Evolutionary conservation across 2,113 vertebrate genomes (phyloP), one percentile per base, ranked within the genome.

Genomic region (Okapia johnstoni): DNA sequence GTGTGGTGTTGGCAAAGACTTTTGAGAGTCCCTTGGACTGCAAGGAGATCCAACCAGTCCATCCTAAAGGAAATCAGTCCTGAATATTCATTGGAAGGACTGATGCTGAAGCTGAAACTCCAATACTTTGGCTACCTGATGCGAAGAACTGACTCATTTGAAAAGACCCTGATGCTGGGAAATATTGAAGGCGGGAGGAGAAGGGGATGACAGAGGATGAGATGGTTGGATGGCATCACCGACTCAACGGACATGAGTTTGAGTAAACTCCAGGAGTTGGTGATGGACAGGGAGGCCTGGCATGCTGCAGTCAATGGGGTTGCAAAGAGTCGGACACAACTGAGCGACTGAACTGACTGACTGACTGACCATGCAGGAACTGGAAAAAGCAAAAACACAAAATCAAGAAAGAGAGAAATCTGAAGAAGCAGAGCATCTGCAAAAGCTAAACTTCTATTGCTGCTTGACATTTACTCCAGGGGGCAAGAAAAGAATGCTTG

Each of bases 361-460:
- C 19, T 6, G 5, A 36, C 40, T 40, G 40, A 40, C 40, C 46
- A 50, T 8, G 16, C 46, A 89, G 87, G 36, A 96, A 85, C 5
- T 55, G 58, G 92, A 84, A 88, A 85, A 89, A 46, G 46, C 55
- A 92, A 93, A 96, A 93, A 26, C 46, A 92, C 30, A 92, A 76
- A 85, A 90, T 85, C 84, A 66, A 33, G 43, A 46, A 7, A 10
- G 7, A 46, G n/a, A 86, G 1, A 60, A 36, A 77, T 7, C 8
- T 3, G 52, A 30, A 58, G 15, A 61, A 94, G 84, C 28, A 81
- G 88, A 57, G 40, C 14, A 55, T 50, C 23, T 52, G 48, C 54
- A 55, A 80, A 85, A 88, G 54, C 70, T 70, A 88, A 88, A 81
- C 33, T 87, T 94, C 46, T 66, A 5, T 43, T 88, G 57, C 33